Evolutionary conservation across 2,797 vertebrate genomes (phyloP), one percentile per base, ranked within the genome.

Genomic region (Borostomias antarcticus): DNA sequence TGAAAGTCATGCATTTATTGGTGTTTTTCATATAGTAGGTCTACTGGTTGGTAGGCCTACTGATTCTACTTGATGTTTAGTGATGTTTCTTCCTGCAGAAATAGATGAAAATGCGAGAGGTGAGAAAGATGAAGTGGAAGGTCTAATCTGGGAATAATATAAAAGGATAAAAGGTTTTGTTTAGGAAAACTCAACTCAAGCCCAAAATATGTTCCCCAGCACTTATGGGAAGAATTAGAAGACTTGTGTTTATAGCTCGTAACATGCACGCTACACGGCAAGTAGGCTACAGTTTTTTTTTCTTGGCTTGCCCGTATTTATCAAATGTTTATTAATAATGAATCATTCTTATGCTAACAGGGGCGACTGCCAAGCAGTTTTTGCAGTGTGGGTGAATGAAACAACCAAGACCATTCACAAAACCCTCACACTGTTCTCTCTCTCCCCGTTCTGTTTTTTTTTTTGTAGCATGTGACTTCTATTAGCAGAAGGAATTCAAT

Each of bases 391-490:
- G 30, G n/a, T 33, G 7, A 19, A 35, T 35, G 32, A 8, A 50
- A 9, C 0, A 62, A 60, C 52, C 70, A 26, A 19, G 58, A 30
- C 67, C 65, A 70, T 75, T 82, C 77, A 78, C 56, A 75, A 58
- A 78, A 53, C 52, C 32, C 48, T n/a, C n/a, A 59, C 47, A 71
- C 28, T 23, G 23, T 65, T 67, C 69, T 15, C 33, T 75, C 29
- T 13, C 26, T 25, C 28, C 17, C n/a, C n/a, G n/a, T n/a, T 70
- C 40, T 62, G 26, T 45, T 64, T 69, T 53, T 69, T 65, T 83
- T 48, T 82, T 80, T 58, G 29, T 8, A 50, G 37, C 83, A 81
- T 85, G 82, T 88, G 85, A 86, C 79, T 81, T 76, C 69, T 72
- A 69, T 84, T 82, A 70, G 73, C 78, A 78, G 75, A 73, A 82